Conservation (phyloP, 2,797 vertebrate species). For the Microctenopoma steveboyesi region DNA sequence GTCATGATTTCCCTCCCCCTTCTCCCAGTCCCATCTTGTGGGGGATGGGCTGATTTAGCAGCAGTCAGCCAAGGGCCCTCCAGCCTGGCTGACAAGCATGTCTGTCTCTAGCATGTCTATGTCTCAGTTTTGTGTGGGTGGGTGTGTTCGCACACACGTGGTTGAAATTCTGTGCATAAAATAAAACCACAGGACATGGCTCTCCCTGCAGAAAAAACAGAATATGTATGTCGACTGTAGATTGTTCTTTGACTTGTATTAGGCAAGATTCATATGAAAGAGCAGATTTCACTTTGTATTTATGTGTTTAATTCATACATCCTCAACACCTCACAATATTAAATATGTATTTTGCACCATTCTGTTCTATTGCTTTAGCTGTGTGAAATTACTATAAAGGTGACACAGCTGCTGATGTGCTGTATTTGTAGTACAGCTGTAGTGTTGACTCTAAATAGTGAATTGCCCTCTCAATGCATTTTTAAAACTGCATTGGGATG, state of each 20-base stretch:
- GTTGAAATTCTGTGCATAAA: constrained; percentile 45
- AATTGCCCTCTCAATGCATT: neutral
- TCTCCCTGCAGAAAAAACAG: constrained; percentile 32
- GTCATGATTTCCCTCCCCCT: constrained; percentile 81
- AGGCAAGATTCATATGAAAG: neutral
- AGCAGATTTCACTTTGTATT: neutral
- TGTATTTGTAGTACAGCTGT: neutral
- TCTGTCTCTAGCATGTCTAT: constrained; percentile 56
- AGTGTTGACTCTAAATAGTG: neutral
- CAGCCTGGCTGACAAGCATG: constrained; percentile 79
- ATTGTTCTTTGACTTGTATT: constrained; percentile 11
- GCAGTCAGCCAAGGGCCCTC: constrained; percentile 78
- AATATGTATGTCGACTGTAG: constrained; percentile 8
- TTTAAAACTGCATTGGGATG: constrained; percentile 23
- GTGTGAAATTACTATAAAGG: constrained; percentile 25
- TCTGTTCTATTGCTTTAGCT: constrained; percentile 13
- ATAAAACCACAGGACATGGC: constrained; percentile 55
- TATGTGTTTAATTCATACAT: neutral
- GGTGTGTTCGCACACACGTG: constrained; percentile 1
- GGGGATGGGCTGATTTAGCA: constrained; percentile 79
- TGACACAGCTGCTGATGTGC: constrained; percentile 3
- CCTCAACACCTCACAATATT: neutral
- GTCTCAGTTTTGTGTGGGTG: constrained; percentile 19
- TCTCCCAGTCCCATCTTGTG: constrained; percentile 74
- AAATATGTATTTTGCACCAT: neutral